These are phyloP conservation scores for Euplexia lucipara DNA, from an alignment of 2,888 invertebrate species.

Conservation along the genomic window DNA sequence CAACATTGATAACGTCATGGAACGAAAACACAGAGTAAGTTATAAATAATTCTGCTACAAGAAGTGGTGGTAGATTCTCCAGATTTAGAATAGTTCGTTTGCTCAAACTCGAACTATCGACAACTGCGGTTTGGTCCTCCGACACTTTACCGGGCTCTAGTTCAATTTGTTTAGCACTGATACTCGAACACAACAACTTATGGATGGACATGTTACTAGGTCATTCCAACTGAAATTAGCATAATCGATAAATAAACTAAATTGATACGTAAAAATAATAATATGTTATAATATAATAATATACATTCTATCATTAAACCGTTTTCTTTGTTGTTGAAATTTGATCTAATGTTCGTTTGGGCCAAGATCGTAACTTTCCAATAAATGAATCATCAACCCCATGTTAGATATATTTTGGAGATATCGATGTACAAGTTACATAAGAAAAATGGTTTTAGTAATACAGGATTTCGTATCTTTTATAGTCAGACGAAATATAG, in stretches of 20 bases:
- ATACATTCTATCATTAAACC: too few relatives aligned
- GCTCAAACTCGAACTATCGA: constrained; percentile 35
- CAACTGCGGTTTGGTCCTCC: constrained; percentile 36
- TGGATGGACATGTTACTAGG: constrained; percentile 1
- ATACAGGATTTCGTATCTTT: too few relatives aligned
- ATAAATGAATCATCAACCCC: too few relatives aligned
- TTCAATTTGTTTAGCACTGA: constrained; percentile 49
- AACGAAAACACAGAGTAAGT: neutral
- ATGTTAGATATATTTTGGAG: too few relatives aligned
- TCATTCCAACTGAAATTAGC: constrained; percentile 24
- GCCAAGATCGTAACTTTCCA: too few relatives aligned
- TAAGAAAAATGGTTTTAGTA: too few relatives aligned
- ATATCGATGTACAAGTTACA: too few relatives aligned
- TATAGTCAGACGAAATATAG: too few relatives aligned
- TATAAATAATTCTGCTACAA: too few relatives aligned
- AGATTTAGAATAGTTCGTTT: constrained; percentile 12
- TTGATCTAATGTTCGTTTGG: too few relatives aligned
- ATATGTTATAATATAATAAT: too few relatives aligned
- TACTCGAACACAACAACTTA: constrained; percentile 22
- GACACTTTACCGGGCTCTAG: constrained; percentile 25
- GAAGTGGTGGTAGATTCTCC: neutral
- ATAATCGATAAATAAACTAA: neutral
- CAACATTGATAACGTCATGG: neutral
- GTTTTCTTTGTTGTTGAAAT: too few relatives aligned
- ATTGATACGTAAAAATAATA: neutral